These are phyloP conservation scores for Etheostoma spectabile DNA, from an alignment of 2,113 vertebrate genomes.

Conservation along the genomic window DNA sequence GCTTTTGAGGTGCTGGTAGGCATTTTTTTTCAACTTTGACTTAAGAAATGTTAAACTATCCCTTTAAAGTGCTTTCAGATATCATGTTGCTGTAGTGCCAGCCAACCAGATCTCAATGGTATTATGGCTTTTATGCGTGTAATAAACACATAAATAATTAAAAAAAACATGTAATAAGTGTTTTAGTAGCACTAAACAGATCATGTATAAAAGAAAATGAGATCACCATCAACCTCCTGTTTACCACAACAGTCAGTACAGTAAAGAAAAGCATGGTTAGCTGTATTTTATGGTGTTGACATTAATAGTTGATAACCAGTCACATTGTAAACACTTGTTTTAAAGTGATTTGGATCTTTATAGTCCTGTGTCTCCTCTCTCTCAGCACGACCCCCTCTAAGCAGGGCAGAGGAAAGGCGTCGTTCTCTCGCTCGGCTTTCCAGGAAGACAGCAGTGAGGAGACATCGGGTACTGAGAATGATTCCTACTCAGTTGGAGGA, in stretches of 20 bases:
- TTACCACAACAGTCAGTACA: background rate
- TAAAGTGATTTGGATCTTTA: background rate
- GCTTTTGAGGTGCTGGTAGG: background rate
- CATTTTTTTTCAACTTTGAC: background rate
- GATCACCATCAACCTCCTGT: background rate
- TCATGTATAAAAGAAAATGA: background rate
- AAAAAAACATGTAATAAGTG: background rate
- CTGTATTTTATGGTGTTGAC: background rate
- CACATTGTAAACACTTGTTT: background rate
- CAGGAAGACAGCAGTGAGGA: slow-evolving; percentile 98
- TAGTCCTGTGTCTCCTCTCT: background rate
- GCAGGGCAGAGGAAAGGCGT: slow-evolving; percentile 94
- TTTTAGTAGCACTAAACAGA: background rate
- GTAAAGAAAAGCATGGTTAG: background rate
- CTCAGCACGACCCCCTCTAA: slow-evolving; percentile 96
- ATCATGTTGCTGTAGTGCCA: background rate
- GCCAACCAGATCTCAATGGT: background rate
- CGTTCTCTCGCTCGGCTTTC: slow-evolving; percentile 95
- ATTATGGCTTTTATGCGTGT: background rate
- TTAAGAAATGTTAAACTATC: background rate
- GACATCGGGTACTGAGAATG: slow-evolving; percentile 96
- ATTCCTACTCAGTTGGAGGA: slow-evolving; percentile 95
- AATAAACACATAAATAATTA: background rate
- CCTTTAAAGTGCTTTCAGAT: background rate
- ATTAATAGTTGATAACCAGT: background rate